These are phyloP conservation scores for Micrastur ruficollis DNA, from an alignment of 2,797 vertebrate genomes.

Conservation along the genomic window DNA sequence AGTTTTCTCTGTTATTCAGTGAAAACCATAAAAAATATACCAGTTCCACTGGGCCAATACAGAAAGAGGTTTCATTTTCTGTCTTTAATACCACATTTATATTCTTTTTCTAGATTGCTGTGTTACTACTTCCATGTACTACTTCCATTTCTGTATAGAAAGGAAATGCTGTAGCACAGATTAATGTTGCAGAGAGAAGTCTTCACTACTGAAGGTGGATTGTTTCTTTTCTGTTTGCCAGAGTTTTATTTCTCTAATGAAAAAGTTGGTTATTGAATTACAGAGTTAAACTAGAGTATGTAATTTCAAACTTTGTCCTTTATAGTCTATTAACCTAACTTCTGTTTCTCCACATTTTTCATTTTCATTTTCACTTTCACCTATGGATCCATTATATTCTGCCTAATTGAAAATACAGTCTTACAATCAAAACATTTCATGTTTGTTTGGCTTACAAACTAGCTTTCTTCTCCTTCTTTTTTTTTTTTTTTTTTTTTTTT, in stretches of 20 bases:
- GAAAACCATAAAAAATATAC: conserved; percentile 25
- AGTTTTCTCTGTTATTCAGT: background rate
- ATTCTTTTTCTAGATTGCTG: conserved; percentile 1
- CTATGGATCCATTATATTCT: conserved; percentile 33
- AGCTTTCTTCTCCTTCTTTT: background rate
- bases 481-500: background rate
- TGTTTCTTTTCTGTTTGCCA: background rate
- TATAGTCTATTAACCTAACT: conserved; percentile 34
- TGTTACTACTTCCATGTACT: conserved; percentile 19
- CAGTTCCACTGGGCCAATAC: background rate
- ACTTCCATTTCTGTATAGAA: conserved; percentile 53
- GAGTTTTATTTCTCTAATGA: conserved; percentile 48
- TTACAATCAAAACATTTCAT: conserved; percentile 34
- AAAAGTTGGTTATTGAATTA: background rate
- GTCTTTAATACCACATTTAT: conserved; percentile 23
- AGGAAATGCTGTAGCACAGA: conserved; percentile 47
- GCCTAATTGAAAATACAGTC: conserved; percentile 22
- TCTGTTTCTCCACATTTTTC: conserved; percentile 16
- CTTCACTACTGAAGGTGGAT: conserved; percentile 25
- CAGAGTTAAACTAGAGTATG: conserved; percentile 40
- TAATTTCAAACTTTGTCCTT: conserved; percentile 61
- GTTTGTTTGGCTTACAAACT: conserved; percentile 30
- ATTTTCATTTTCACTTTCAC: conserved; percentile 66
- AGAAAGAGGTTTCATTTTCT: background rate
- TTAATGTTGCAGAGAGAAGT: conserved; percentile 49